phyloP scores from a whole-genome alignment of 2,113 vertebrate species.

The Kryptolebias marmoratus region DNA sequence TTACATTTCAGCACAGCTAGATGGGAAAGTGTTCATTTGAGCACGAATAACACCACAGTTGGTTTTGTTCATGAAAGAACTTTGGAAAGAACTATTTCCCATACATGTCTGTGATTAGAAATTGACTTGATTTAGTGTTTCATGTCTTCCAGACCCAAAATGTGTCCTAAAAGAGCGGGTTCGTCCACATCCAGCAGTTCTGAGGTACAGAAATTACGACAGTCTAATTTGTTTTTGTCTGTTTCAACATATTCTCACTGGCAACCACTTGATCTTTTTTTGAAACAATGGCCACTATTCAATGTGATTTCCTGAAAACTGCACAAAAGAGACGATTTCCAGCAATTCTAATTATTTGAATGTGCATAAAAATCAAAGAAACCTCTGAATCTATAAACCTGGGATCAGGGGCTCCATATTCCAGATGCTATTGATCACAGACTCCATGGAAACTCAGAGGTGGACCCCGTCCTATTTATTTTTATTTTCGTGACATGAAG shows the following conservation, averaged over 20 bases:
- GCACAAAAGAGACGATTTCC: not conserved
- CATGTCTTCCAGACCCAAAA: constrained; percentile 80
- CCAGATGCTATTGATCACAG: not conserved
- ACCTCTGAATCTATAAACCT: constrained; percentile 1
- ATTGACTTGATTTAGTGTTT: constrained; percentile 52
- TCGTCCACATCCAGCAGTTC: constrained; percentile 75
- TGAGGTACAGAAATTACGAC: constrained; percentile 74
- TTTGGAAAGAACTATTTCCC: constrained; percentile 15
- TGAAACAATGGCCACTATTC: not conserved
- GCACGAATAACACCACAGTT: constrained; percentile 40
- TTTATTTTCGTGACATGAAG: not conserved
- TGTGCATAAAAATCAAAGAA: not conserved
- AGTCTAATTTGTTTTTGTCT: not conserved
- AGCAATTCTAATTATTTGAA: not conserved
- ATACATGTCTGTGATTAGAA: constrained; percentile 44
- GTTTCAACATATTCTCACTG: not conserved
- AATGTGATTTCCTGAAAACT: not conserved
- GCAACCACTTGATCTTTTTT: not conserved
- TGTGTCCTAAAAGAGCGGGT: constrained; percentile 78
- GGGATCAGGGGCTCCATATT: not conserved
- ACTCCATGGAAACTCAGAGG: not conserved
- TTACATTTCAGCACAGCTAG: constrained; percentile 25
- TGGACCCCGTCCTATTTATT: not conserved
- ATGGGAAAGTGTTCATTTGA: constrained; percentile 38
- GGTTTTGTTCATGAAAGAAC: constrained; percentile 29